These are phyloP conservation scores for Mongoloraphidia duomilia DNA, from an alignment of 2,888 invertebrate species.

Conservation along the genomic window DNA sequence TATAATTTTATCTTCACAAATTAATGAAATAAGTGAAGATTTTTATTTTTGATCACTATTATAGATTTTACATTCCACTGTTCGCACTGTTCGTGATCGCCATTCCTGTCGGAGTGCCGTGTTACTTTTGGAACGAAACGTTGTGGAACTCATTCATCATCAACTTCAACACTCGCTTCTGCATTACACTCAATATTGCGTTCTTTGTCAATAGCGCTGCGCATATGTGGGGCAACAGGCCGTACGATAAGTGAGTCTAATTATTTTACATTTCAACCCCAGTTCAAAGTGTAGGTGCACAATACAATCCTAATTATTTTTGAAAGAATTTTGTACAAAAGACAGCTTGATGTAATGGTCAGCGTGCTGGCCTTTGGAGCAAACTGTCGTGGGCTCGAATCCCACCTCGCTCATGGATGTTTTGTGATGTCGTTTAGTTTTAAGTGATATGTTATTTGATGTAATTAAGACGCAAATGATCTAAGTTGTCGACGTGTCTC, in stretches of 20 bases:
- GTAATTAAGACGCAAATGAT: too few relatives aligned
- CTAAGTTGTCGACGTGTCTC: too few relatives aligned
- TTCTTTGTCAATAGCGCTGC: constrained; percentile 93
- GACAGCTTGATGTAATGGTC: too few relatives aligned
- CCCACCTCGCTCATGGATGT: too few relatives aligned
- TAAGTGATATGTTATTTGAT: too few relatives aligned
- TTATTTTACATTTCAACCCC: not conserved
- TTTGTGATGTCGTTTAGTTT: too few relatives aligned
- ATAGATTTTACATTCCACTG: constrained; percentile 53
- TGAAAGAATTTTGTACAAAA: too few relatives aligned
- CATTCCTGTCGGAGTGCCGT: constrained; percentile 63
- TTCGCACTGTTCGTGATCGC: constrained; percentile 52
- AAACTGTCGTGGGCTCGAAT: too few relatives aligned
- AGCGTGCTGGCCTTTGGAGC: too few relatives aligned
- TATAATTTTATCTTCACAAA: not conserved
- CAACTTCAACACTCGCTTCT: constrained; percentile 71
- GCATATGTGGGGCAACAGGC: constrained; percentile 84
- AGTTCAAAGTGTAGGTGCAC: too few relatives aligned
- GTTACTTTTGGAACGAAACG: constrained; percentile 71
- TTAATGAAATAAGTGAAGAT: not conserved
- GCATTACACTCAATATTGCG: constrained; percentile 75
- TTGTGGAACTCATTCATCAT: constrained; percentile 69
- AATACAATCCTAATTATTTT: too few relatives aligned
- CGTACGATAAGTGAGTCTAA: constrained; percentile 64
- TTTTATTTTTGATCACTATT: constrained; percentile 14